Conservation (phyloP, 2,113 vertebrate species). For the Laticauda laticaudata region DNA sequence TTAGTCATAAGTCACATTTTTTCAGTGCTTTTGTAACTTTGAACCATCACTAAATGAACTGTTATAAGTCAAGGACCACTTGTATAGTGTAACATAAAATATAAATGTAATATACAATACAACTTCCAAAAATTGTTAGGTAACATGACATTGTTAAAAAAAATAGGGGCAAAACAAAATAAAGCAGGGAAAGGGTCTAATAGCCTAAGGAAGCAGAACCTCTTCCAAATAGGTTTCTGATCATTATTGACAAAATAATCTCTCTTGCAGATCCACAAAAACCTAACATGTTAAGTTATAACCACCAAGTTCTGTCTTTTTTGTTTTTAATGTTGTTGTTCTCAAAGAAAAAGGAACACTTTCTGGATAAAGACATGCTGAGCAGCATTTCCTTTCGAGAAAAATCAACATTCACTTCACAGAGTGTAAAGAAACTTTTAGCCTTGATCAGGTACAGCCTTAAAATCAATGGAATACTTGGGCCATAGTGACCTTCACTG, state of each 20-base stretch:
- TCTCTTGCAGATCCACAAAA: background rate
- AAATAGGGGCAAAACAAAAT: slow-evolving; percentile 27
- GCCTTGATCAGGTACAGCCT: slow-evolving; percentile 34
- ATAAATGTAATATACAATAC: background rate
- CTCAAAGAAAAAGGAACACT: background rate
- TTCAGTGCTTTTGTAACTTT: too few species aligned
- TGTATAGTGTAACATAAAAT: background rate
- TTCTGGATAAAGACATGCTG: slow-evolving; percentile 22
- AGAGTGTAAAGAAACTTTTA: slow-evolving; percentile 21
- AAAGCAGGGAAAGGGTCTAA: background rate
- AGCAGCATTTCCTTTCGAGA: slow-evolving; percentile 39
- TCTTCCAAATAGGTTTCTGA: background rate
- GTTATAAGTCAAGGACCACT: too few species aligned
- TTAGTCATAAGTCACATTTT: too few species aligned
- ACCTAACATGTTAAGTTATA: background rate
- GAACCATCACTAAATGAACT: too few species aligned
- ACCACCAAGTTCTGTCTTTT: slow-evolving; percentile 3
- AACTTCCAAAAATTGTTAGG: slow-evolving; percentile 30
- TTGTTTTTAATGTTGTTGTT: background rate
- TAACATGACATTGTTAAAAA: slow-evolving; percentile 33
- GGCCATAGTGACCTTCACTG: background rate
- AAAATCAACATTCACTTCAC: slow-evolving; percentile 54
- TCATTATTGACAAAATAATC: background rate
- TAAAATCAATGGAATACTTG: background rate
- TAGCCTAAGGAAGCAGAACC: background rate